Evolutionary conservation across 2,113 vertebrate genomes (phyloP), one percentile per base, ranked within the genome.

Genomic region (Percina caprodes): DNA sequence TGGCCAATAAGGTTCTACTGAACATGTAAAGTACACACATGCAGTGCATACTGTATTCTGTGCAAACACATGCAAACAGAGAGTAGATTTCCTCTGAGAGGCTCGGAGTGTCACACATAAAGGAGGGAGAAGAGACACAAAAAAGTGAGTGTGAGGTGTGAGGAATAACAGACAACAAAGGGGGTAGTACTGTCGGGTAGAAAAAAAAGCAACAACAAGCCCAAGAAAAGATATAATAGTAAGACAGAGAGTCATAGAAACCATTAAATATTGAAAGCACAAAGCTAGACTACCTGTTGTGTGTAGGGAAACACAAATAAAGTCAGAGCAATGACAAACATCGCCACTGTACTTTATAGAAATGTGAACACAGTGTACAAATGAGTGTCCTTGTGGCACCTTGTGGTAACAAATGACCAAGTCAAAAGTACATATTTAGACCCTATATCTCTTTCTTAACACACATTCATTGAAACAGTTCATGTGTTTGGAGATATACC

Each of bases 21-120:
- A 45, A 58, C 66, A 72, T 82, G 79, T 81, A 77, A 85, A 74
- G 68, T 56, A 62, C 72, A 80, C 84, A 80, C 33, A 72, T 78
- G 66, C 63, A 74, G 68, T 68, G 52, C 18, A 33, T 26, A 80
- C 16, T 69, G 77, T 78, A 51, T 77, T 63, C 65, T 59, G 48
- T 75, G 42, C 46, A 73, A 79, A 59, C 74, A 70, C 30, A 58
- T 26, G 16, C 3, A 0, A 56, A 77, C 62, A 65, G 21, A 16
- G 19, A 70, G 35, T 12, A 33, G 19, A n/a, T 78, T 77, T 67
- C 24, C 45, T 14, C 21, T 12, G 69, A 54, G 45, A 48, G 24
- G 4, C 49, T 63, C 35, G 19, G 7, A 48, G 21, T 33, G 14
- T 48, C 45, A 24, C n/a, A 18, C 8, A 48, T 18, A 15, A n/a